A percentile compares a stretch with the other conserved stretches of the same genome.
phyloP scores from a whole-genome alignment of 35 echinoderm and acorn worm species.

The Apostichopus parvimensis region DNA sequence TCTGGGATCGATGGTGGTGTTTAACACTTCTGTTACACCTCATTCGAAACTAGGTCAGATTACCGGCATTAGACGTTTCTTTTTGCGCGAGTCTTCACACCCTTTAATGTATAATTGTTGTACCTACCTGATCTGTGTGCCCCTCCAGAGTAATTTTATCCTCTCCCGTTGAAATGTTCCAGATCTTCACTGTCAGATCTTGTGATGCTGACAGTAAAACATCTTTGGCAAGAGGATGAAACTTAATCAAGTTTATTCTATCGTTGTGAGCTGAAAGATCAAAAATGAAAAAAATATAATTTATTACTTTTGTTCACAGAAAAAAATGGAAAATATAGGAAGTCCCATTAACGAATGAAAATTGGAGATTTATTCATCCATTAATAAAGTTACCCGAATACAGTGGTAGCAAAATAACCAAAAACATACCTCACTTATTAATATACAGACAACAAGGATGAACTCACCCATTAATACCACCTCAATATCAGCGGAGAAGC shows the following conservation, averaged over 20 bases:
- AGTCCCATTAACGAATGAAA: too few relatives aligned
- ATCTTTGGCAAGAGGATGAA: slow-evolving; percentile 86
- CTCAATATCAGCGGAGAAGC: not conserved
- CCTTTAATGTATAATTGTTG: not conserved
- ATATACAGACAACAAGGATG: not conserved
- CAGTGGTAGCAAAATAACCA: too few relatives aligned
- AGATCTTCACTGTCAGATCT: slow-evolving; percentile 90
- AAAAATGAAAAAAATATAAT: slow-evolving; percentile 27
- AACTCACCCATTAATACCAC: not conserved
- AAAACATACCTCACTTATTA: not conserved
- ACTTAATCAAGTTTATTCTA: slow-evolving; percentile 90
- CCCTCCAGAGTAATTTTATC: slow-evolving; percentile 76
- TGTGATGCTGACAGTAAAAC: slow-evolving; percentile 80
- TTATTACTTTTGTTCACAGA: too few relatives aligned
- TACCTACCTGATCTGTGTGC: slow-evolving; percentile 83
- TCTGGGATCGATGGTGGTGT: too few relatives aligned
- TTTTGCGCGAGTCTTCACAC: too few relatives aligned
- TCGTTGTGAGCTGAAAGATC: slow-evolving; percentile 76
- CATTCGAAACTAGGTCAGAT: too few relatives aligned
- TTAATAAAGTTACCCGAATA: too few relatives aligned
- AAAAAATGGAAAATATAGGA: too few relatives aligned
- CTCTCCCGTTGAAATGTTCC: slow-evolving; percentile 75
- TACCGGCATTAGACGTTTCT: too few relatives aligned
- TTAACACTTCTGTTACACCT: too few relatives aligned
- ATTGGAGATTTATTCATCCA: too few relatives aligned